phyloP scores from a whole-genome alignment of 2,113 vertebrate genomes.

The Phyllostomus discolor region DNA sequence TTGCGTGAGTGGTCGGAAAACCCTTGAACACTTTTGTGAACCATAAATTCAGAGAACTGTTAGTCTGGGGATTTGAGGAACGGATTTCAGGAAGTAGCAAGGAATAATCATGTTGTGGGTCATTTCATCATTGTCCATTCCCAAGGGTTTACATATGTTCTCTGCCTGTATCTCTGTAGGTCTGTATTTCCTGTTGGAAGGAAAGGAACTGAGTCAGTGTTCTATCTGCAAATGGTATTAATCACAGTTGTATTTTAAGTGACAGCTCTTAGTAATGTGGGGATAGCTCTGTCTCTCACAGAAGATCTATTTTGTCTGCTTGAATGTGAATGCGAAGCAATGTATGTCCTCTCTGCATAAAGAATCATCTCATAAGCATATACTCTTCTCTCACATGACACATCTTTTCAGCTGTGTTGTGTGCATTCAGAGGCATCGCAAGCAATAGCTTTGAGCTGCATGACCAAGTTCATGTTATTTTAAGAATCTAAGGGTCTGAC shows the following conservation, averaged over 20 bases:
- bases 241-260: conserved; percentile 75
- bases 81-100: conserved; percentile 79
- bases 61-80: conserved; percentile 73
- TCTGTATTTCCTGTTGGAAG: conserved; percentile 75
- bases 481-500: conserved; percentile 40
- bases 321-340: conserved; percentile 57
- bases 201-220: conserved; percentile 59
- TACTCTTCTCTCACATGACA: conserved; percentile 46
- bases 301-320: conserved; percentile 57
- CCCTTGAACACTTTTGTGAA: conserved; percentile 71
- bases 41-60: conserved; percentile 75
- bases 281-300: conserved; percentile 41
- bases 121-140: conserved; percentile 75
- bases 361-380: conserved; percentile 28
- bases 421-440: background rate
- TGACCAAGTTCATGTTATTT: conserved; percentile 42
- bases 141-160: conserved; percentile 70
- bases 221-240: conserved; percentile 71
- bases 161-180: conserved; percentile 61
- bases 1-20: conserved; percentile 74
- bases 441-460: background rate
- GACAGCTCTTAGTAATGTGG: conserved; percentile 55
- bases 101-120: conserved; percentile 76
- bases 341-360: conserved; percentile 47
- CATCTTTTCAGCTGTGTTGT: conserved; percentile 20